Conservation (phyloP, 2,888 invertebrate species). For the Prosopocoilus inquinatus region DNA sequence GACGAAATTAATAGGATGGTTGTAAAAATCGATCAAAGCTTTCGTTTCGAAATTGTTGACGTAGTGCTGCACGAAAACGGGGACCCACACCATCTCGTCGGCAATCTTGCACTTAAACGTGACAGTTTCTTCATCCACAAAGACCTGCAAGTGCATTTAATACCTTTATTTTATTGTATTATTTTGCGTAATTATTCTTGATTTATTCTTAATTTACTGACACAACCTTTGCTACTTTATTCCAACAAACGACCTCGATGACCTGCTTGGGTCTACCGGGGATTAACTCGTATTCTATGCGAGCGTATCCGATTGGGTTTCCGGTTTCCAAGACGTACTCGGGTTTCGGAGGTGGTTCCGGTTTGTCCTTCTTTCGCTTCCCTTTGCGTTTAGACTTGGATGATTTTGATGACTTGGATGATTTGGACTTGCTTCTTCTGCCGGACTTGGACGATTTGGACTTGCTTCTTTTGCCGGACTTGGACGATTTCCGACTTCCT, state of each 20-base stretch:
- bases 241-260: constrained; percentile 32
- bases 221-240: constrained; percentile 28
- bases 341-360: not conserved
- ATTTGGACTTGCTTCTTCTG: not conserved
- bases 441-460: constrained; percentile 1
- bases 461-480: not conserved
- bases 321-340: constrained; percentile 24
- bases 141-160: constrained; percentile 17
- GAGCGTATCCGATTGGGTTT: constrained; percentile 22
- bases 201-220: not conserved
- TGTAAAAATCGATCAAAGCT: constrained; percentile 21
- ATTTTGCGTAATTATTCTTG: not conserved
- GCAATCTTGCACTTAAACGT: constrained; percentile 17
- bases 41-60: constrained; percentile 13
- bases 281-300: constrained; percentile 30
- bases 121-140: constrained; percentile 18
- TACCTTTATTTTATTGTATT: not conserved
- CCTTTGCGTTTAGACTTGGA: not conserved
- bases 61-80: constrained; percentile 17
- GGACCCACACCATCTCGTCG: constrained; percentile 25
- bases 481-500: constrained; percentile 4
- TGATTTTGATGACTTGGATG: constrained; percentile 8
- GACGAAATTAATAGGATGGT: constrained; percentile 20
- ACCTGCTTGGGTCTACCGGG: constrained; percentile 23
- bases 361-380: not conserved